These are phyloP conservation scores for Pogoniulus pusillus DNA, from an alignment of 2,797 vertebrate species.

Conservation along the genomic window DNA sequence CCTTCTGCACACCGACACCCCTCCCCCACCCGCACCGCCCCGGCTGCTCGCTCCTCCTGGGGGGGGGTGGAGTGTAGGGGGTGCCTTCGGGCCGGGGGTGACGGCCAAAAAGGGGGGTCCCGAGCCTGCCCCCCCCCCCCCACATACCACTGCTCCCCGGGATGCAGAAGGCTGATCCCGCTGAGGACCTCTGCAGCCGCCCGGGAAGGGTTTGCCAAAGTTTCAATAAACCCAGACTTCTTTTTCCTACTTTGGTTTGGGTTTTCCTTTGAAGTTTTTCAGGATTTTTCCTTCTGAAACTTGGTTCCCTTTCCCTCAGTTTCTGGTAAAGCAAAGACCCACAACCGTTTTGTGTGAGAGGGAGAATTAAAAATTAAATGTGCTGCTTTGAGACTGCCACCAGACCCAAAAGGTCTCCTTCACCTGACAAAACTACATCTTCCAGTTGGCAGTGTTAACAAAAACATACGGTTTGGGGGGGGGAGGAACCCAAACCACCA, in stretches of 20 bases:
- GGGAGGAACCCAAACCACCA: too few relatives aligned
- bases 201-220: background rate
- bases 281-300: background rate
- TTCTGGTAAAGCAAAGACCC: background rate
- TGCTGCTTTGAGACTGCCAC: background rate
- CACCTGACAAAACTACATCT: background rate
- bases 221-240: background rate
- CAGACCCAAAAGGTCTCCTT: background rate
- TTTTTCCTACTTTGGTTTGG: background rate
- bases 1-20: background rate
- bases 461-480: background rate
- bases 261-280: slow-evolving; percentile 20
- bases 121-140: background rate
- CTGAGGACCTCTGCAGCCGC: background rate
- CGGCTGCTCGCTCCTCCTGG: background rate
- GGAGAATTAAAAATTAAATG: background rate
- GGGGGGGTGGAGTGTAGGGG: too few relatives aligned
- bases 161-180: background rate
- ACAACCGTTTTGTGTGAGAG: background rate
- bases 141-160: background rate
- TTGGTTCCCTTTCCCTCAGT: background rate
- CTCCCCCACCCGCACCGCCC: background rate
- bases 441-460: background rate
- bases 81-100: background rate
- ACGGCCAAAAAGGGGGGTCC: background rate